Evolutionary conservation across 2,888 invertebrate species (phyloP), one percentile per base, ranked within the genome.

Genomic region (Orthonevra nobilis): DNA sequence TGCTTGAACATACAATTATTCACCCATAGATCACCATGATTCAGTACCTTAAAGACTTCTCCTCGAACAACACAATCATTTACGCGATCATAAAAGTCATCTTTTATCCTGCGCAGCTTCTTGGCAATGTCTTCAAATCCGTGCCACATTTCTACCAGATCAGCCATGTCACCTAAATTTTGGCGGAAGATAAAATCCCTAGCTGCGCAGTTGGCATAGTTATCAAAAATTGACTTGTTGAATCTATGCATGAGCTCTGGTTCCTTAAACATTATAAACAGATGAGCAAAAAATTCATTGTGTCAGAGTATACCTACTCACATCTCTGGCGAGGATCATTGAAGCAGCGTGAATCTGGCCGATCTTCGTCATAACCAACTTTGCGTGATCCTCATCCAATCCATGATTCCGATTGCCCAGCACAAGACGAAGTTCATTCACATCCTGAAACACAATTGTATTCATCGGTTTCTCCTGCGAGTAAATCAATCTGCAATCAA

Each of bases 321-420:
- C 91, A 86, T 89, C 89, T 83, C 90, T 89, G 61, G 86, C 88
- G 48, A 90, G 81, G 32, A 90, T 88, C 26, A 90, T 88, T 0
- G 91, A 90, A 7, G 89, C 86, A 1, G 90, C 91, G 82, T 91
- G 91, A 82, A 90, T 89, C 74, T 85, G 87, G 1, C 89, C 91
- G 81, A 91, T 84, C 83, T 89, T 89, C 44, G 86, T 86, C 5
- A 91, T 82, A 1, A 90, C 89, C 68, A 90, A 58, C 36, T 87
- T 82, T 58, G 88, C 87, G 81, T 91, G 91, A 1, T 86, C 84
- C 60, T 89, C 84, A 84, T 91, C 90, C 23, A 91, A 86, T 14
- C 91, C 91, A 34, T 84, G 81, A 54, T 87, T 86, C 40, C 91
- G 87, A 81, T 89, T 87, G 0, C 88, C 87, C 87, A 90, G 14